Conservation (phyloP, 2,888 invertebrate genomes). For the Trichopoda pennipes region DNA sequence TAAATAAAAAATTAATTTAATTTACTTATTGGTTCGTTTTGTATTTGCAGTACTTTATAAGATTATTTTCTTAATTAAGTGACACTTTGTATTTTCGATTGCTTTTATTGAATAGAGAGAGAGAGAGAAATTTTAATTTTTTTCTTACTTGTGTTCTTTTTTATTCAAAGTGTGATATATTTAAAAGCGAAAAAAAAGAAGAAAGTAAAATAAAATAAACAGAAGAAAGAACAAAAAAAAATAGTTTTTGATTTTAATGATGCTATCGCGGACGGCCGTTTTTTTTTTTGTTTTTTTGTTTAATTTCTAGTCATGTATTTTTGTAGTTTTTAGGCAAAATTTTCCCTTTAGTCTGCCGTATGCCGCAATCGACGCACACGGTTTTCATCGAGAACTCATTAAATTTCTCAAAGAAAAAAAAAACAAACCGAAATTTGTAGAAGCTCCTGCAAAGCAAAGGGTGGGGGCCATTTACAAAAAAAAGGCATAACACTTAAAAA, state of each 20-base stretch:
- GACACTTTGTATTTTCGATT: conserved; percentile 25
- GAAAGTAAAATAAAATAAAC: conserved; percentile 25
- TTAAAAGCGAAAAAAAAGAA: conserved; percentile 24
- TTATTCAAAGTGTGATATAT: conserved; percentile 8
- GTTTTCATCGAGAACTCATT: conserved; percentile 65
- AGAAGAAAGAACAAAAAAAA: conserved; percentile 46
- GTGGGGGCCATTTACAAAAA: conserved; percentile 39
- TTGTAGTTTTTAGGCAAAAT: conserved; percentile 66
- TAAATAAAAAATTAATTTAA: no score
- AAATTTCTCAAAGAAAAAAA: conserved; percentile 40
- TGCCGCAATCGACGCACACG: conserved; percentile 69
- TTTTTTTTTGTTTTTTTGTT: conserved; percentile 40
- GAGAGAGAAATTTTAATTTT: conserved; percentile 36
- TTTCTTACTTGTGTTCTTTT: conserved; percentile 10
- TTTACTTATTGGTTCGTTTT: no score
- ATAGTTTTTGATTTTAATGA: conserved; percentile 61
- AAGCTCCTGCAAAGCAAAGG: conserved; percentile 52
- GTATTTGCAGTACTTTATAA: no score
- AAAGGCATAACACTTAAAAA: conserved; percentile 17
- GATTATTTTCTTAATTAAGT: background rate
- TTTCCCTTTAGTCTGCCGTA: conserved; percentile 70
- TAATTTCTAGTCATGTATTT: conserved; percentile 52
- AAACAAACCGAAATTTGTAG: conserved; percentile 54
- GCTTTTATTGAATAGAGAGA: background rate
- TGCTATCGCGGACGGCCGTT: conserved; percentile 40